These are phyloP conservation scores for Calameuta pallipes DNA, from an alignment of 2,888 invertebrate genomes.

Conservation along the genomic window DNA sequence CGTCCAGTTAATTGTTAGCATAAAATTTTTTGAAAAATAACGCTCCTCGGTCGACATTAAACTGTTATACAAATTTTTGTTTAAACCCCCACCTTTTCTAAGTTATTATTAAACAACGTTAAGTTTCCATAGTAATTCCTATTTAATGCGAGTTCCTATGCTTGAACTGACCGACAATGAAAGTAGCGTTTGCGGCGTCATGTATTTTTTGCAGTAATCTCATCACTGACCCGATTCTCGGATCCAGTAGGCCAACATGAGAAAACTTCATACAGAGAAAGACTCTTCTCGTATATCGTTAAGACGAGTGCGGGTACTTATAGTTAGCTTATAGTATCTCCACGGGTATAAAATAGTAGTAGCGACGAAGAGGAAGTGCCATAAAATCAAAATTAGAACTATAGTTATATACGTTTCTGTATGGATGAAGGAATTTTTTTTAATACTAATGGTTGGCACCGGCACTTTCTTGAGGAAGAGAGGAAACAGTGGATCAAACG, in stretches of 20 bases:
- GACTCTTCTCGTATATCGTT: background rate
- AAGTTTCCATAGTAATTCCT: background rate
- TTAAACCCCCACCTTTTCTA: background rate
- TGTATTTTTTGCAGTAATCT: constrained; percentile 57
- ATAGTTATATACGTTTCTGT: background rate
- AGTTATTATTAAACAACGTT: background rate
- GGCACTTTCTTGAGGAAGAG: background rate
- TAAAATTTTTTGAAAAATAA: background rate
- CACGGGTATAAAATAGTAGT: background rate
- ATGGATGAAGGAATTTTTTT: background rate
- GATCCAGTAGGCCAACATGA: constrained; percentile 55
- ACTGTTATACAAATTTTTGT: background rate
- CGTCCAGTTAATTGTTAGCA: background rate
- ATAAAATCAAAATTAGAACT: background rate
- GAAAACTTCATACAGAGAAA: constrained; percentile 3
- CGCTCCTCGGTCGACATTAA: background rate
- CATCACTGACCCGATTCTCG: constrained; percentile 59
- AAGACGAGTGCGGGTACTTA: background rate
- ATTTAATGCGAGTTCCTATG: background rate
- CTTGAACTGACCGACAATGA: constrained; percentile 52
- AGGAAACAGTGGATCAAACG: background rate
- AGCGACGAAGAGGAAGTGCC: background rate
- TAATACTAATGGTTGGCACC: background rate
- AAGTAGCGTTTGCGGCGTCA: constrained; percentile 56
- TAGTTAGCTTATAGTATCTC: background rate